Base-by-base conservation (phyloP, 2,888 invertebrate genomes). In the Pyralis farinalis region DNA sequence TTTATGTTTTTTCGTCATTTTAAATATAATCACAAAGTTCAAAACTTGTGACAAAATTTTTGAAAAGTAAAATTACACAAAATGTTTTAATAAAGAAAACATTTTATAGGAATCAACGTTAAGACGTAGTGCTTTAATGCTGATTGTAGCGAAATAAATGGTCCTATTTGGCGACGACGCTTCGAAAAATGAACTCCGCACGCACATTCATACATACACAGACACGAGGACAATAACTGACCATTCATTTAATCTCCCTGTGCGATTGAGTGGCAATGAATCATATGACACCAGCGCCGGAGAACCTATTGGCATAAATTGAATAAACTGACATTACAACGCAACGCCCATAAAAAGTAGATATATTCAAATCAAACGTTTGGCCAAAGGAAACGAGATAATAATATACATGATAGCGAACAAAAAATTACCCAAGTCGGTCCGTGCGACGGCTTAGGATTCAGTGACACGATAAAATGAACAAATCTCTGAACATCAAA, bases 241-340 rank as follows among this genome's bases (percentile, higher is more conserved):
- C 62, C 64, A 69, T 72, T 71, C 69, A 81, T 78, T 75, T 70
- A 70, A 80, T 75, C 72, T 71, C 50, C 55, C 52, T 58, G 48
- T 45, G 49, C 62, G 65, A 74, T 68, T 71, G 65, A 72, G 61
- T 54, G 54, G 55, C 73, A 72, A 71, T 71, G 67, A 75, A 75
- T 75, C 69, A 73, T 63, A 57, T 60, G 55, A 63, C 55, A 53
- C 55, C 58, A 58, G 55, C 58, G 52, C 44, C 48, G 47, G 47
- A 46, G 59, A 52, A 58, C 63, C 52, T 63, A 72, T 74, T 74
- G 73, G 54, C 52, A 70, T 58, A 64, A 72, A 82, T 75, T 77
- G 71, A 77, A 75, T 67, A 72, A 71, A 71, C 62, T 65, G 56
- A 54, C 53, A 39, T 53, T 55, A 55, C 56, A 48, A 55, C 52